Evolutionary conservation across 2,113 vertebrate genomes (phyloP), one percentile per base, ranked within the genome.

Genomic region (Nicator chloris): DNA sequence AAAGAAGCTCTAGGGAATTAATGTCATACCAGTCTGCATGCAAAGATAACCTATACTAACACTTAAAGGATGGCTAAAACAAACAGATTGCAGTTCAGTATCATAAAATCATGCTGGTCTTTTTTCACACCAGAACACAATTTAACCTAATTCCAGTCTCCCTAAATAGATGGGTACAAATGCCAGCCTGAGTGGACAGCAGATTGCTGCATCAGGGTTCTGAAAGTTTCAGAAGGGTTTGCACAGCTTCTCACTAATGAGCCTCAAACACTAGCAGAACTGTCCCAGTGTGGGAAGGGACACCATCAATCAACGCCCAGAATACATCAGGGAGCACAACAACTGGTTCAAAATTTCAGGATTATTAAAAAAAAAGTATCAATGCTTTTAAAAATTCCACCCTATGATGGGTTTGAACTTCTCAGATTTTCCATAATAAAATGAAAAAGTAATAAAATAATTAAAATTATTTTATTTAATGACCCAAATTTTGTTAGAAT

Each of bases 101-200:
- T 40, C 68, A 60, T 45, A 81, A 86, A 80, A 92, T 60, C 8
- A 4, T 1, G 17, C 87, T 3, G 4, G n/a, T 60, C 44, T 72
- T 88, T 88, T 72, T 79, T 93, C 71, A 92, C 59, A 86, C 45
- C 28, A 45, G 37, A 88, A 85, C 57, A 76, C 92, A 82, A 90
- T 39, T 64, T 85, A 92, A 82, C 49, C 44, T 72, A 60, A 90
- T 92, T 95, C 76, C 40, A 86, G n/a, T 51, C 31, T 82, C 70
- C 53, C 40, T 72, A 92, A 93, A 90, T 33, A 92, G 78, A 85
- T 30, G 12, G 66, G 66, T 92, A 90, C 39, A 94, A 90, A 92
- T 60, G 33, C 60, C 69, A 93, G 33, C 23, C 69, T 54, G 61
- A 87, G 77, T 22, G 24, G 15, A 40, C 13, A 75, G 70, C 30